phyloP scores from a whole-genome alignment of 2,113 vertebrate species.

The Ammodytes marinus region DNA sequence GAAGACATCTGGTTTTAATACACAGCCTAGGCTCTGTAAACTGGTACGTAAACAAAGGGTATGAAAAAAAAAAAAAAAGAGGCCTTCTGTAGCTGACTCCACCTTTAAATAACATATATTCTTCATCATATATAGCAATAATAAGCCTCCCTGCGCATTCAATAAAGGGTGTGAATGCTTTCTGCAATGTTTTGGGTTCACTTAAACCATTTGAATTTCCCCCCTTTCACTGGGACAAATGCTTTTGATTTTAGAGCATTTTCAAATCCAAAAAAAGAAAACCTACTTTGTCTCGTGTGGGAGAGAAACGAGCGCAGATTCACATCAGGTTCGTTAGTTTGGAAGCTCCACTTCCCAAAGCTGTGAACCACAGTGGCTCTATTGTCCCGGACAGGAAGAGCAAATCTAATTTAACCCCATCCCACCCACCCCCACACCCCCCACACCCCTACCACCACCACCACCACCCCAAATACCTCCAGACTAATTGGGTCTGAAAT shows the following conservation, averaged over 20 bases:
- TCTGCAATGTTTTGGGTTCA: neutral
- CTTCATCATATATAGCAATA: neutral
- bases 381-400: conserved; percentile 71
- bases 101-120: neutral
- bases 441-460: conserved; percentile 28
- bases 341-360: conserved; percentile 47
- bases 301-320: conserved; percentile 25
- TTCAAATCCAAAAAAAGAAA: neutral
- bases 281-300: neutral
- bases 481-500: conserved; percentile 78
- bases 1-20: too few relatives aligned
- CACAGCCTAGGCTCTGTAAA: too few relatives aligned
- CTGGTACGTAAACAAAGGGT: too few relatives aligned
- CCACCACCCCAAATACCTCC: conserved; percentile 65
- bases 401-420: conserved; percentile 72
- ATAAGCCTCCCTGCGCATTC: neutral
- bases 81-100: neutral
- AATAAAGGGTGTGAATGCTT: neutral
- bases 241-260: neutral
- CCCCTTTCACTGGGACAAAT: neutral
- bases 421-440: conserved; percentile 13
- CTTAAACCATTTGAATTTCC: neutral
- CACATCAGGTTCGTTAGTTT: conserved; percentile 11
- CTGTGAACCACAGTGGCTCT: conserved; percentile 61
- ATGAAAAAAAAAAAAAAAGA: neutral